Evolutionary conservation across 2,113 vertebrate species (phyloP).

Genomic region (Osmerus eperlanus): DNA sequence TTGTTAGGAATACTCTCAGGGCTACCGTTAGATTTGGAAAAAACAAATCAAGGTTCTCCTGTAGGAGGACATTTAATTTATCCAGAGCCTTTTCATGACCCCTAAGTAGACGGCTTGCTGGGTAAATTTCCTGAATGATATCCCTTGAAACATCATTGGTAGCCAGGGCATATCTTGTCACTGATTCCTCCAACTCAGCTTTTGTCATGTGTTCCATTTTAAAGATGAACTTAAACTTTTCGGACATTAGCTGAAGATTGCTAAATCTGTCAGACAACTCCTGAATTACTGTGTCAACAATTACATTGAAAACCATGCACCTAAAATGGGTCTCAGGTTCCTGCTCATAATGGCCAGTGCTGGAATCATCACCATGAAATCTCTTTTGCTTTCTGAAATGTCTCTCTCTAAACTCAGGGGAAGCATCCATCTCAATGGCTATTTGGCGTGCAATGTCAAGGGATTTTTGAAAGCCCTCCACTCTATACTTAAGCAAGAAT

Average conservation of each 20-base stretch:
- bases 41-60: no score
- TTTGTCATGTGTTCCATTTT: slow-evolving; percentile 26
- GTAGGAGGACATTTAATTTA: no score
- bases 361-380: neutral
- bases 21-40: no score
- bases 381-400: no score
- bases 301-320: slow-evolving; percentile 25
- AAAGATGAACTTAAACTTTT: slow-evolving; percentile 15
- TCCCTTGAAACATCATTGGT: no score
- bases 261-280: slow-evolving; percentile 28
- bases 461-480: slow-evolving; percentile 13
- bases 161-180: no score
- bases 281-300: slow-evolving; percentile 27
- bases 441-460: slow-evolving; percentile 13
- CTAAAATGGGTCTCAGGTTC: slow-evolving; percentile 26
- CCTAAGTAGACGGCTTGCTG: no score
- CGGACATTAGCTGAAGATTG: slow-evolving; percentile 21
- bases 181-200: neutral
- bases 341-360: neutral
- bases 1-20: no score
- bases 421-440: slow-evolving; percentile 3
- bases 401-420: slow-evolving; percentile 6
- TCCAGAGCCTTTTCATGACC: no score
- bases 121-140: no score
- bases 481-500: neutral